Percentiles rank a stretch among this genome's conserved stretches.
Evolutionary conservation across 2,888 invertebrate genomes (phyloP).

Genomic region (Exephanes ischioxanthus): DNA sequence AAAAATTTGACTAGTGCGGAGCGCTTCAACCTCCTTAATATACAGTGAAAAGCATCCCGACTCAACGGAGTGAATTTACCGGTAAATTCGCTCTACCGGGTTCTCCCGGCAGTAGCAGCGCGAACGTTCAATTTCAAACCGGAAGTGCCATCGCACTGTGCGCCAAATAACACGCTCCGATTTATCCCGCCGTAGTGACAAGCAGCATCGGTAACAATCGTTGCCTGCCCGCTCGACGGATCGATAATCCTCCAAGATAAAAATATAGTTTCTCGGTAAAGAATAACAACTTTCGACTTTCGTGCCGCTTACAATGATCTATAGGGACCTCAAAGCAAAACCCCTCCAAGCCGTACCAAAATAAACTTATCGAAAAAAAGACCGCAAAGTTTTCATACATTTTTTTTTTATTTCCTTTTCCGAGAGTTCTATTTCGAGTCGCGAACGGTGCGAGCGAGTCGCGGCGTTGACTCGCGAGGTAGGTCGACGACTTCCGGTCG

Average conservation of each 20-base stretch:
- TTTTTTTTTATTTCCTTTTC: background rate
- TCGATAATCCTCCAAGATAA: too few relatives aligned
- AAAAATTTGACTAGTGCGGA: too few relatives aligned
- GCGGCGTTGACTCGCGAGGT: slow-evolving; percentile 50
- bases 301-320: background rate
- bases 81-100: background rate
- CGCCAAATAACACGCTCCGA: background rate
- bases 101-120: background rate
- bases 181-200: background rate
- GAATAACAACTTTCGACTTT: background rate
- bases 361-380: background rate
- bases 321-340: background rate
- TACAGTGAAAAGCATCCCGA: background rate
- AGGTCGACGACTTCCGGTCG: slow-evolving; percentile 75
- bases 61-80: background rate
- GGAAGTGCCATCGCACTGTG: background rate
- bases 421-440: background rate
- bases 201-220: background rate
- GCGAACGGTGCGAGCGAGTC: background rate
- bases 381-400: background rate
- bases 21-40: background rate
- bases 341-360: background rate
- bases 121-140: slow-evolving; percentile 16
- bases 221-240: background rate
- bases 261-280: too few relatives aligned